These are phyloP conservation scores for Rotaria magnacalcarata DNA, from an alignment of 2,888 invertebrate species.

Conservation along the genomic window DNA sequence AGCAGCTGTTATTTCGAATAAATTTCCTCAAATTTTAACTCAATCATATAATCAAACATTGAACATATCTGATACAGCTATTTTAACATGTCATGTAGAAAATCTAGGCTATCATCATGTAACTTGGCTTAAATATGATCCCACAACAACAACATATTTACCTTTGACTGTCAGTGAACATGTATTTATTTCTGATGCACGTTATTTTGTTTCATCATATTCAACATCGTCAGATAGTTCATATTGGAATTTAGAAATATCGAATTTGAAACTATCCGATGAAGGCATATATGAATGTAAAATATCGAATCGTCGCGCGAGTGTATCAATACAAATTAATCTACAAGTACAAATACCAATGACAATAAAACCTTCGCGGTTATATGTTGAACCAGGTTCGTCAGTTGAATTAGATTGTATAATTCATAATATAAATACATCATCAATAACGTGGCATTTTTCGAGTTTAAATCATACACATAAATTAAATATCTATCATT, in stretches of 20 bases:
- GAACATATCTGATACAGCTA: background rate
- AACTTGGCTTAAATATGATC: slow-evolving; percentile 28
- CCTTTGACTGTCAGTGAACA: background rate
- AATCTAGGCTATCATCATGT: slow-evolving; percentile 6
- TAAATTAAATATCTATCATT: background rate
- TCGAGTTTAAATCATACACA: background rate
- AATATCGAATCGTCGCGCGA: background rate
- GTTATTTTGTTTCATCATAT: background rate
- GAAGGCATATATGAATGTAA: slow-evolving; percentile 22
- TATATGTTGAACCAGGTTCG: slow-evolving; percentile 15
- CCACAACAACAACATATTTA: background rate
- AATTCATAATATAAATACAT: background rate
- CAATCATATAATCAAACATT: slow-evolving; percentile 27
- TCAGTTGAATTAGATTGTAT: background rate
- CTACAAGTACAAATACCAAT: slow-evolving; percentile 19
- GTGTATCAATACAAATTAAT: background rate
- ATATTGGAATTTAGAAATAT: slow-evolving; percentile 15
- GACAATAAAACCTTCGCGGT: background rate
- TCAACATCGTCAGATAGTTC: background rate
- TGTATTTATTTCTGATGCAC: background rate
- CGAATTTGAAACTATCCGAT: background rate
- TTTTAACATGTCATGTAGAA: background rate
- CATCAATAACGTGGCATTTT: slow-evolving; percentile 23
- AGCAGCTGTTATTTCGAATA: background rate
- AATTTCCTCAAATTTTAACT: slow-evolving; percentile 8